Evolutionary conservation across 1,140 invertebrate species (phyloP).

Genomic region (Periplaneta americana): DNA sequence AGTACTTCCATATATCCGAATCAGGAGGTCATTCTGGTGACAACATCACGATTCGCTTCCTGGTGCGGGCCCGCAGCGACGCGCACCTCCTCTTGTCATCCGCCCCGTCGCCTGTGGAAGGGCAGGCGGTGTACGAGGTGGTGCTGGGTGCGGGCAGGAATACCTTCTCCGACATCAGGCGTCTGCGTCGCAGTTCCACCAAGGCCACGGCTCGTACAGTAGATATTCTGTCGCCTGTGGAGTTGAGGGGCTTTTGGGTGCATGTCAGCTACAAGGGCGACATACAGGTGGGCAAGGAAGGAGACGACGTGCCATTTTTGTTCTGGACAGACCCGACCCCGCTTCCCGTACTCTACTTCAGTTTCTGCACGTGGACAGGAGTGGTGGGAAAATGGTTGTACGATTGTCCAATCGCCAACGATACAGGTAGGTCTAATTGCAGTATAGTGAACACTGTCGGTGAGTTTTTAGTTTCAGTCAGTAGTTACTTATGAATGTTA

Average conservation of each 20-base stretch:
- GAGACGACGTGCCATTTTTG: conserved; percentile 43
- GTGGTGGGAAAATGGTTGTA: conserved; percentile 52
- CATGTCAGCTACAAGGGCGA: conserved; percentile 41
- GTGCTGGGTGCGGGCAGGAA: conserved; percentile 55
- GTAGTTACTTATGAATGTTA: no score
- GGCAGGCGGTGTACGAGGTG: conserved; percentile 52
- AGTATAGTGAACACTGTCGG: no score
- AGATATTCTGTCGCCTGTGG: conserved; percentile 42
- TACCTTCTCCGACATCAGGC: conserved; percentile 49
- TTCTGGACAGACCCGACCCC: conserved; percentile 45
- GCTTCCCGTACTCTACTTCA: conserved; percentile 46
- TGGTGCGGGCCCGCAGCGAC: conserved; percentile 48
- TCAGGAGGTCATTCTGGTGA: conserved; percentile 17
- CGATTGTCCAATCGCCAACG: conserved; percentile 38
- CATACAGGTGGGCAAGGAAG: conserved; percentile 45
- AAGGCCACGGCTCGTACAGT: conserved; percentile 37
- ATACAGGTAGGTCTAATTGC: not conserved
- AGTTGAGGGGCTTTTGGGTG: conserved; percentile 49
- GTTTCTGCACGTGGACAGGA: conserved; percentile 51
- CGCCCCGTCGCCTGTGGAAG: conserved; percentile 29
- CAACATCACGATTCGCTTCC: conserved; percentile 37
- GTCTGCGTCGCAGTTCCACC: conserved; percentile 42
- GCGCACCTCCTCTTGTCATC: conserved; percentile 52
- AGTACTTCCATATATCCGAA: conserved; percentile 36
- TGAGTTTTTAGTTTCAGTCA: no score